A percentile compares a stretch with the other conserved stretches of the same genome.
phyloP scores from a whole-genome alignment of 2,888 invertebrate genomes.

The Polia nebulosa region DNA sequence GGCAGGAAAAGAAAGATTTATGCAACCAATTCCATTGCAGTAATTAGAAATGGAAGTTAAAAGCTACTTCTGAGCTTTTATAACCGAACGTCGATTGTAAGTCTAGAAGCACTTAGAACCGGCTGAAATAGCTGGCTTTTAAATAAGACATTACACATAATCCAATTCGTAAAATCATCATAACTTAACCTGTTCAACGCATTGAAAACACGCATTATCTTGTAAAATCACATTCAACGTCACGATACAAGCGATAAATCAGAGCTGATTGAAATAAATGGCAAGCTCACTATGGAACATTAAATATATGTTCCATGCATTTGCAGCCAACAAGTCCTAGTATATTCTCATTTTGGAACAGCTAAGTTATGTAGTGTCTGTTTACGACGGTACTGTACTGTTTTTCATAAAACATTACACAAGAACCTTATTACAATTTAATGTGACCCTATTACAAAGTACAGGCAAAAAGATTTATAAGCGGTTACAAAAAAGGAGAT shows the following conservation, averaged over 20 bases:
- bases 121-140: slow-evolving; percentile 2
- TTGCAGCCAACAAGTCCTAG: slow-evolving; percentile 53
- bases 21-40: slow-evolving; percentile 1
- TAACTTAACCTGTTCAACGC: slow-evolving; percentile 60
- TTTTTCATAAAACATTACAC: slow-evolving; percentile 54
- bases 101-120: not conserved
- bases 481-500: slow-evolving; percentile 64
- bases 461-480: slow-evolving; percentile 56
- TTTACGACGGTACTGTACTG: slow-evolving; percentile 35
- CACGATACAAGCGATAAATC: slow-evolving; percentile 73
- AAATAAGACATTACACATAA: slow-evolving; percentile 33
- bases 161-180: slow-evolving; percentile 39
- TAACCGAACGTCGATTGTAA: slow-evolving; percentile 6
- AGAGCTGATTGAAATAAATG: slow-evolving; percentile 78
- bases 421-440: slow-evolving; percentile 57
- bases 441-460: slow-evolving; percentile 62
- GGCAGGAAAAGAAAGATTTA: not conserved
- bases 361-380: slow-evolving; percentile 50
- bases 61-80: slow-evolving; percentile 8
- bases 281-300: slow-evolving; percentile 72
- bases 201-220: slow-evolving; percentile 69
- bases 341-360: slow-evolving; percentile 60
- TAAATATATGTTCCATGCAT: slow-evolving; percentile 66
- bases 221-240: slow-evolving; percentile 73
- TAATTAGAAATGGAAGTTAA: slow-evolving; percentile 6